Percentiles rank a stretch among this genome's conserved stretches.
Evolutionary conservation across 1,140 invertebrate species (phyloP).

Genomic region (Drosophila ficusphila): DNA sequence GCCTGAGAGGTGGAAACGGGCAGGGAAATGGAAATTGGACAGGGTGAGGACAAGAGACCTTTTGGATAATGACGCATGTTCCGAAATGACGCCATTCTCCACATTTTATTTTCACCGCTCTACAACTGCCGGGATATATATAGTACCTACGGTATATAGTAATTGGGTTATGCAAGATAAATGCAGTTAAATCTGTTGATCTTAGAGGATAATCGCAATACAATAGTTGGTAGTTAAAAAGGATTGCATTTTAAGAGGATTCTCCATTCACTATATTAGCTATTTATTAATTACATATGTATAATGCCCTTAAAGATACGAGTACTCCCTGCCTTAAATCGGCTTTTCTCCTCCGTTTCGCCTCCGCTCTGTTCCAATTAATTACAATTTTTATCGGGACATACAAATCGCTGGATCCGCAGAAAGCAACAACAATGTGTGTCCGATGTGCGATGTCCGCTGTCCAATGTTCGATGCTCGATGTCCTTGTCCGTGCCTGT

Average conservation of each 20-base stretch:
- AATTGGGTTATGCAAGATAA: too few species aligned
- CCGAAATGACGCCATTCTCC: constrained; percentile 18
- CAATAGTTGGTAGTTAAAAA: too few species aligned
- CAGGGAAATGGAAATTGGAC: neutral
- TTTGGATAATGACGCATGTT: constrained; percentile 51
- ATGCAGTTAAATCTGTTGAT: too few species aligned
- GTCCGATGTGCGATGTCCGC: constrained; percentile 9
- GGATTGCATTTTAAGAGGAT: too few species aligned
- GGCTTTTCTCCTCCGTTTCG: neutral
- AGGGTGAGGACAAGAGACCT: neutral
- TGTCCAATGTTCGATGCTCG: constrained; percentile 34
- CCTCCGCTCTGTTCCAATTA: constrained; percentile 49
- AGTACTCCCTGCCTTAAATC: too few species aligned
- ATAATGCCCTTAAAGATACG: too few species aligned
- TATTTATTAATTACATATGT: too few species aligned
- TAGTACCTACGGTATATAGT: too few species aligned
- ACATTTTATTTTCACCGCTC: neutral
- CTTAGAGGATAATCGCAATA: too few species aligned
- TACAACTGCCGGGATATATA: too few species aligned
- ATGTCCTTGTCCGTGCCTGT: constrained; percentile 6
- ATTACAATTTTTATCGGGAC: constrained; percentile 65
- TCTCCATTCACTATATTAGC: too few species aligned
- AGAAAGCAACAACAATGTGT: constrained; percentile 14
- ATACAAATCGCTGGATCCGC: constrained; percentile 54
- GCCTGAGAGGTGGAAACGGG: neutral